Base-by-base conservation (phyloP, 2,797 vertebrate species). In the Taeniopygia guttata region DNA sequence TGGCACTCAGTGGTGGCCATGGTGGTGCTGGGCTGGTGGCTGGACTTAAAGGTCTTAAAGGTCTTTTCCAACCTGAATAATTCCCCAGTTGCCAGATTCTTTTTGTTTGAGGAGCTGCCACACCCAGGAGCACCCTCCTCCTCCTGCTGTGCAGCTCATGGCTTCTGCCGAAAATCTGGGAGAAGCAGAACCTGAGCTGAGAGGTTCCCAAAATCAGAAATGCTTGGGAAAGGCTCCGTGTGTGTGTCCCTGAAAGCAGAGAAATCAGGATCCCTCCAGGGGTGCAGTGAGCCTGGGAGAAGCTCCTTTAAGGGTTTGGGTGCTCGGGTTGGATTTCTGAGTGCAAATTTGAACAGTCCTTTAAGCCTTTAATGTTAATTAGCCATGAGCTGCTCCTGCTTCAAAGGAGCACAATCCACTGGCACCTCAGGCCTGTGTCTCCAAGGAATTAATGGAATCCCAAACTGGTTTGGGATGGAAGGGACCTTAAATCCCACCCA, bases 401-500 rank as follows among this genome's bases (percentile, higher is more conserved):
- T 27, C 3, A 25, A 16, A 32, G 8, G 62, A 87, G 19, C 36
- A 21, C 30, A 40, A 9, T 7, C 22, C 40, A 9, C 43, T 25
- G 27, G 20, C 27, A 49, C 9, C 77, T 64, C 51, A 4, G 5
- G 29, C 18, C 38, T 27, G 11, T 10, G 26, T 15, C 5, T 16
- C 48, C 45, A 19, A 29, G 68, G 34, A 25, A 38, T 46, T 29
- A 16, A 48, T 13, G 59, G 59, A 74, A 42, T 49, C 5, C 19
- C 15, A 4, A 6, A 32, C 1, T 38, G 49, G 12, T 40, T 48
- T 73, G 68, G 13, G 30, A 9, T 30, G 25, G 30, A 3, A 64
- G 11, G 11, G 6, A 34, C 13, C 16, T 42, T 0, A 49, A 66
- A 84, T 9, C 22, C 43, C 52, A 9, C 0, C 59, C 69, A 10